phyloP scores from a whole-genome alignment of 1,140 invertebrate species.

The Drosophila arizonae region DNA sequence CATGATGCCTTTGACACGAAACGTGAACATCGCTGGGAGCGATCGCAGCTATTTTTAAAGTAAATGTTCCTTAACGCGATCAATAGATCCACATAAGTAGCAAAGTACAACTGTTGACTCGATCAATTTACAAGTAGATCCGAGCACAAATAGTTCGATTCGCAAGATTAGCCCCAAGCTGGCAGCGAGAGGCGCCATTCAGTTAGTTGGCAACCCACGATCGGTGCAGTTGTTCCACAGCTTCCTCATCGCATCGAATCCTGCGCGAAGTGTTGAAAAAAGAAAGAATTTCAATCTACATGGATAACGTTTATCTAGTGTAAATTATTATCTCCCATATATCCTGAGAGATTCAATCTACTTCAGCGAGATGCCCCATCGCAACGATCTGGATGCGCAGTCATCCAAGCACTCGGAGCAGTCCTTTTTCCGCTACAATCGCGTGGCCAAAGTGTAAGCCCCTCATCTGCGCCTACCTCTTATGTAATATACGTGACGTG shows the following conservation, averaged over 20 bases:
- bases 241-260: conserved; percentile 10
- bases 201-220: conserved; percentile 54
- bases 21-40: conserved; percentile 27
- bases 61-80: conserved; percentile 66
- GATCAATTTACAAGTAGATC: conserved; percentile 52
- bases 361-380: conserved; percentile 51
- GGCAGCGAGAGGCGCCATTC: neutral
- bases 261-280: conserved; percentile 1
- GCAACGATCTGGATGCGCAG: conserved; percentile 64
- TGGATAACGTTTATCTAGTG: conserved; percentile 52
- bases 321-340: conserved; percentile 23
- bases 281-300: neutral
- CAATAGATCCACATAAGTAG: conserved; percentile 52
- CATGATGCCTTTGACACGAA: conserved; percentile 46
- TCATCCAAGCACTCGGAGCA: conserved; percentile 75
- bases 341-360: conserved; percentile 10
- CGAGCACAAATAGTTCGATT: conserved; percentile 28
- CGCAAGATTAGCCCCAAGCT: conserved; percentile 41
- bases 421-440: conserved; percentile 68
- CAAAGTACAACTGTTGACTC: conserved; percentile 46
- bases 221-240: conserved; percentile 50
- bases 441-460: conserved; percentile 80
- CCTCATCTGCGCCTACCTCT: conserved; percentile 1
- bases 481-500: conserved; percentile 38
- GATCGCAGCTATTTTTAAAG: conserved; percentile 67